Evolutionary conservation across 1,140 invertebrate genomes (phyloP), one percentile per base, ranked within the genome.

Genomic region (Euwallacea fornicatus): DNA sequence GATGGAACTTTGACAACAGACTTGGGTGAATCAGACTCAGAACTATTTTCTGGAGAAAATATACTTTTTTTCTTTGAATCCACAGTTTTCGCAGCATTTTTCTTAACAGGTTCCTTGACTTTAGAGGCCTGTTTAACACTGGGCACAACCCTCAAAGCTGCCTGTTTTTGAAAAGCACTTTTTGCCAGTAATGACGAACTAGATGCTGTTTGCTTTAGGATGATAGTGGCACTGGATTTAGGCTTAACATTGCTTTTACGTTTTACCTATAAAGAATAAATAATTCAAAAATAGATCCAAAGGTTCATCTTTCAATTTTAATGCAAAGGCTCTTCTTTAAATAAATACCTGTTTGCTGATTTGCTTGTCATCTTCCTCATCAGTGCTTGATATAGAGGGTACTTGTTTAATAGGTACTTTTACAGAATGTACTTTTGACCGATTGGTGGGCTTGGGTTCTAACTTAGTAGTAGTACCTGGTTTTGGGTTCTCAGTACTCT

Each of bases 21-120:
- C 21, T 80, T 58, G 74, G 77, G 69, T 76, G 55, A 33, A 42
- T 74, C 76, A 69, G 90, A 91, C 81, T 91, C 90, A 42, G 90
- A 91, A 79, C 90, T 91, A 74, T 92, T 92, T 75, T 92, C 91
- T 0, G 91, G 91, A 73, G 90, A 92, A 75, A 93, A 93, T 77
- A 93, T 93, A 80, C 91, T 93, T 78, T 92, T 92, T 71, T 90
- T 91, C 75, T 92, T 89, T 46, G 86, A 84, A 73, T 85, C 73
- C 59, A 76, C 76, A 54, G 73, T 53, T 66, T 75, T 73, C 42
- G 76, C 46, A 47, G 58, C 21, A 33, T 33, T 33, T 33, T 33
- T 33, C 21, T 33, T 33, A 33, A 33, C 21, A 33, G 21, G 21
- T 33, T 33, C 21, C 21, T 33, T 33, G 21, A 33, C 21, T 33